Evolutionary conservation across 1,140 invertebrate genomes (phyloP).

Genomic region (Wiebesia pumilae): DNA sequence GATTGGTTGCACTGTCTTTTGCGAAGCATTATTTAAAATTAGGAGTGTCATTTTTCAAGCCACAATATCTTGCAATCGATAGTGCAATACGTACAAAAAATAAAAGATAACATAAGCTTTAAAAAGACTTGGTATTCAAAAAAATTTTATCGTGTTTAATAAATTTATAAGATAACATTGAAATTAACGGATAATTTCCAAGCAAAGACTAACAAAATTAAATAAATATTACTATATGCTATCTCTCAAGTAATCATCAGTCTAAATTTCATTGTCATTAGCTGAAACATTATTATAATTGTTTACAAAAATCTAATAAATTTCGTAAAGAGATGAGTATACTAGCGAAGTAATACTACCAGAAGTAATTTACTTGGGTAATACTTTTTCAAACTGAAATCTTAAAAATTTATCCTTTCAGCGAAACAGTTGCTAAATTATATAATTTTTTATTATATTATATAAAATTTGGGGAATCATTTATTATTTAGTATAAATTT

Average conservation of each 20-base stretch:
- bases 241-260: not conserved
- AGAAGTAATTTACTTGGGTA: no score
- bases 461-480: no score
- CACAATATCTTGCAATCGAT: not conserved
- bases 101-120: not conserved
- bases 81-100: not conserved
- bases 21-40: not conserved
- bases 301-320: not conserved
- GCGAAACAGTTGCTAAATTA: no score
- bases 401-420: no score
- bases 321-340: no score
- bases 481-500: no score
- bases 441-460: no score
- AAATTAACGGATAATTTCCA: not conserved
- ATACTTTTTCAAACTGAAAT: no score
- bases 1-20: not conserved
- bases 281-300: not conserved
- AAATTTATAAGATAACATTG: not conserved
- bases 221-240: not conserved
- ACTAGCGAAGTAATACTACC: no score
- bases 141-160: no score
- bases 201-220: not conserved
- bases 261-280: not conserved
- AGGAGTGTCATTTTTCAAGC: not conserved
- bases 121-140: not conserved